Conservation (phyloP, 1,140 invertebrate genomes). For the Heterodera carotae region DNA sequence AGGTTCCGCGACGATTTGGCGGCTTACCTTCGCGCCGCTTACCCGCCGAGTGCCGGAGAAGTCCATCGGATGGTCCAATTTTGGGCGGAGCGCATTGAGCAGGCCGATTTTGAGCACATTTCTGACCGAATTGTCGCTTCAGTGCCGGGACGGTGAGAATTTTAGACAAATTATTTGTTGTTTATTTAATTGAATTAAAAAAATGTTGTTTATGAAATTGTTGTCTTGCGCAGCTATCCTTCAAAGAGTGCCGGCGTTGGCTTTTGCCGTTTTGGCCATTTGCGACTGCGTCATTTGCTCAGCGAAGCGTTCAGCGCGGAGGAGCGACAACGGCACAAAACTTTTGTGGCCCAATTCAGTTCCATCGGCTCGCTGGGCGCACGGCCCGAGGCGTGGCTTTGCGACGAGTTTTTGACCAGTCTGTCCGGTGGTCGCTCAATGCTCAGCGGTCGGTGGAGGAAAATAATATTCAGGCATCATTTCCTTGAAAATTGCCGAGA, state of each 20-base stretch:
- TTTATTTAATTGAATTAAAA: background rate
- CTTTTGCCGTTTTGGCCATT: conserved; percentile 28
- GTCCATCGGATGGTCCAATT: conserved; percentile 19
- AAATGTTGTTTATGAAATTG: background rate
- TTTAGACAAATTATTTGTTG: too few species aligned
- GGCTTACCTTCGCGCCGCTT: conserved; percentile 21
- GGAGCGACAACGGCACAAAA: conserved; percentile 23
- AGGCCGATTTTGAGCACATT: conserved; percentile 31
- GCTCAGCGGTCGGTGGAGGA: conserved; percentile 1
- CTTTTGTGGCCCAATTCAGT: conserved; percentile 34
- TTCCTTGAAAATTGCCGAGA: too few species aligned
- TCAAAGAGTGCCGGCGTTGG: background rate
- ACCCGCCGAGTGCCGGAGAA: conserved; percentile 9
- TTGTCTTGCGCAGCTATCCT: background rate
- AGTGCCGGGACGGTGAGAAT: conserved; percentile 30
- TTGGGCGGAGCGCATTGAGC: conserved; percentile 30
- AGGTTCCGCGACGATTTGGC: conserved; percentile 28
- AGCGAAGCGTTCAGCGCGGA: conserved; percentile 26
- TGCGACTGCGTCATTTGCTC: conserved; percentile 31
- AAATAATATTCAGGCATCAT: background rate
- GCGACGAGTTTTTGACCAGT: conserved; percentile 39
- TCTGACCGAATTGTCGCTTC: conserved; percentile 33
- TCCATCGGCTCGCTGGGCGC: conserved; percentile 37
- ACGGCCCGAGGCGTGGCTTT: conserved; percentile 33
- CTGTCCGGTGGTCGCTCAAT: conserved; percentile 26